Conservation (phyloP, 2,797 vertebrate genomes). For the Moxostoma hubbsi region DNA sequence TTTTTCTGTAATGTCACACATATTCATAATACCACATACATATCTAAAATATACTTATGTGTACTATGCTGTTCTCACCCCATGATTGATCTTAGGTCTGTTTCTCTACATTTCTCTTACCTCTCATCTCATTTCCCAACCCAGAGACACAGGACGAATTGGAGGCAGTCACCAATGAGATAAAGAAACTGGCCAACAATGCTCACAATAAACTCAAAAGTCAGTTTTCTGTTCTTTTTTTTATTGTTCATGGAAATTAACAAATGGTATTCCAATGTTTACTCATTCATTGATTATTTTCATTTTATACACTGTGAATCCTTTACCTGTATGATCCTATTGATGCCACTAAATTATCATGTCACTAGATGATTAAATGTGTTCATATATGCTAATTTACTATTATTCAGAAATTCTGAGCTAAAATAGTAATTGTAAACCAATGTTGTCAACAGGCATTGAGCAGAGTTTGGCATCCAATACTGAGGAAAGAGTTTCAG, state of each 20-base stretch:
- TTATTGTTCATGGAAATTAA: conserved; percentile 1
- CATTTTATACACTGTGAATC: not conserved
- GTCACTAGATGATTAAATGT: not conserved
- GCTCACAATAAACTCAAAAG: conserved; percentile 93
- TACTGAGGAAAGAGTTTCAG: conserved; percentile 82
- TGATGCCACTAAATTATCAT: not conserved
- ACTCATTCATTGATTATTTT: not conserved
- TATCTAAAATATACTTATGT: not conserved
- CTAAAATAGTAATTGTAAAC: not conserved
- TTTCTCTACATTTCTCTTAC: not conserved
- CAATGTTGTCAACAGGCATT: conserved; percentile 76
- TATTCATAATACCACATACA: not conserved
- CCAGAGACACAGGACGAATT: conserved; percentile 92
- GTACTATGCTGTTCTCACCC: not conserved
- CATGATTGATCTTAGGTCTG: not conserved
- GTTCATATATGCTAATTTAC: not conserved
- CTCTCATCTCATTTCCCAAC: conserved; percentile 11
- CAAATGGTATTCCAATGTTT: not conserved
- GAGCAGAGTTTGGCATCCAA: conserved; percentile 89
- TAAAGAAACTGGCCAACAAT: conserved; percentile 93
- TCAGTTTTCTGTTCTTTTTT: conserved; percentile 66
- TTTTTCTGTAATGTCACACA: not conserved
- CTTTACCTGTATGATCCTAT: not conserved
- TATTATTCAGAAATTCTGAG: not conserved
- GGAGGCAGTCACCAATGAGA: conserved; percentile 87